Base-by-base conservation (phyloP, 2,888 invertebrate species). In the Aphidius colemani region DNA sequence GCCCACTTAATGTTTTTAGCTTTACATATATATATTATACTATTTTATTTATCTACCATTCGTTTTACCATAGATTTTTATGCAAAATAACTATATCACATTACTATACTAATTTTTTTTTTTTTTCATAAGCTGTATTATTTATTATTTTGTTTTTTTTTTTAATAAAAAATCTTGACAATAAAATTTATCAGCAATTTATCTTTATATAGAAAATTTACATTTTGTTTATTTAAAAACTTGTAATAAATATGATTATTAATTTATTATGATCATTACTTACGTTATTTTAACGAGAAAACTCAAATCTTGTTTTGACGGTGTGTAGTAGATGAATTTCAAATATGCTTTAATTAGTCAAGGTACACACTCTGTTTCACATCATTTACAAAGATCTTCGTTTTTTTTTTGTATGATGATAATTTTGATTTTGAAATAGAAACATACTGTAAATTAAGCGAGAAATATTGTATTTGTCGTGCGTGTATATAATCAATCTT, bases 41-140 rank as follows among this genome's bases (percentile, higher is more conserved):
- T 78, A 78, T 78, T 78, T 30, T 75, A 78, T 77, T 74, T 74
- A 74, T 75, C 76, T 73, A 70, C 71, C 71, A 74, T 75, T 76
- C 74, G 75, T 77, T 75, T 72, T 73, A 72, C 72, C 72, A 72
- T 72, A 70, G 68, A 76, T 72, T 71, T 71, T 46, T 46, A 67
- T 70, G 66, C 30, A 30, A 30, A 30, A 30, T 30, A 30, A 30
- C 30, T 30, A 18, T 18, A 18, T 18, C 13, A 18, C 13, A 18
- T 18, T 18, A 30, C 4, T 30, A n/a, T n/a, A 30, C 5, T 30
- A 30, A 5, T 30, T 30, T 30, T 30, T 30, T 30, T 30, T 30
- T 30, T 30, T 30, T 30, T 30, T 30, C 30, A 30, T 4, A 30
- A 30, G 5, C 30, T 30, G 4, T 2, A 67, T 69, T 69, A 69